Base-by-base conservation (phyloP, 2,113 vertebrate genomes). In the Ceuthmochares aereus region DNA sequence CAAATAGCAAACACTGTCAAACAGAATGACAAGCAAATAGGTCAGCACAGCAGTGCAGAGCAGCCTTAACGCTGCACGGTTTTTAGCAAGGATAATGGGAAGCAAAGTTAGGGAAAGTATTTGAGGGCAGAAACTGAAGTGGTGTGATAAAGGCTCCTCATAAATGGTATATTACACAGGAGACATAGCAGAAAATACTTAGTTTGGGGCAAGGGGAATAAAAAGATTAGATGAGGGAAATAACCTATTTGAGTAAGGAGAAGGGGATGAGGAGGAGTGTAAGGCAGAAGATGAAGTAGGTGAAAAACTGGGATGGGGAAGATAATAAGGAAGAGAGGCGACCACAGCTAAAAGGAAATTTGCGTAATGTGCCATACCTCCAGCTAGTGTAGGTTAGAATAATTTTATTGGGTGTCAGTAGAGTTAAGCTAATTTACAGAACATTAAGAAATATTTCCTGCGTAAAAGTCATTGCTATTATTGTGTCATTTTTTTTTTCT, bases 381-480 rank as follows among this genome's bases (percentile, higher is more conserved):
- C 37, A 79, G 12, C 25, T 63, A 52, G 9, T 12, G 5, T 10
- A 37, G 14, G 63, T 79, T 70, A 67, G 22, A 14, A 22, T 42
- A 51, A 51, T 72, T 87, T 83, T 82, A 59, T 9, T 67, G 26
- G 19, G 34, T 72, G 29, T 21, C 47, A 59, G 12, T 55, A 82
- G 9, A 87, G 14, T 25, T 59, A 63, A 87, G 14, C 7, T 40
- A 54, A 72, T 13, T 92, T 58, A 75, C 43, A 84, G 15, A 84
- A 84, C 81, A 66, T 9, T 43, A 76, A 58, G 21, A 55, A 87
- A 75, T 66, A 36, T 55, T 74, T 70, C 45, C 4, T 56, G 3
- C 0, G 0, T 16, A 40, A 29, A 73, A 58, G 12, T 34, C 21
- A 17, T 45, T 69, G 21, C 32, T 63, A 20, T 54, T 21, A 27